A percentile compares a stretch with the other conserved stretches of the same genome.
phyloP scores from a whole-genome alignment of 1,140 invertebrate genomes.

The Hycleus phaleratus region DNA sequence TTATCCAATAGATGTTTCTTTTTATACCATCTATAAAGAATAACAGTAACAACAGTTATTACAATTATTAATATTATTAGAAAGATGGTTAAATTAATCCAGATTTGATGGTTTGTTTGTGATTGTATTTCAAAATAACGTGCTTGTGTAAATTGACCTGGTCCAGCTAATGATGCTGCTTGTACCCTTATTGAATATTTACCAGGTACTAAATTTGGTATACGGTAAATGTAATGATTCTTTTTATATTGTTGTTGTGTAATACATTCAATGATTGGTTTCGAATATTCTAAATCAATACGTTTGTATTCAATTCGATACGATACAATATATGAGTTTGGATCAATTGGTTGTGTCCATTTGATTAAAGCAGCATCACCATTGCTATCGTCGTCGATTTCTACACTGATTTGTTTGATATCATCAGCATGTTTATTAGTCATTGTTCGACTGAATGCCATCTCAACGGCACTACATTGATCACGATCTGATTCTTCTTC shows the following conservation, averaged over 20 bases:
- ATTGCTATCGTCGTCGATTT: conserved; percentile 31
- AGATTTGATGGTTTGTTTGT: background rate
- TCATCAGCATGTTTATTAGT: conserved; percentile 37
- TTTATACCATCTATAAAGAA: conserved; percentile 22
- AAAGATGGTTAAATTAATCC: conserved; percentile 31
- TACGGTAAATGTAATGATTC: conserved; percentile 14
- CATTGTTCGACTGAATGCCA: conserved; percentile 37
- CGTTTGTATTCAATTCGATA: conserved; percentile 52
- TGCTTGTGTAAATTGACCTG: conserved; percentile 16
- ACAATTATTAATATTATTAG: conserved; percentile 34
- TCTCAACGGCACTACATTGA: conserved; percentile 32
- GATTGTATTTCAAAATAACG: conserved; percentile 16
- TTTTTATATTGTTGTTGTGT: conserved; percentile 1
- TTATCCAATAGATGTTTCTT: conserved; percentile 23
- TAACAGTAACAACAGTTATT: conserved; percentile 24
- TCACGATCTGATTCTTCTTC: conserved; percentile 24
- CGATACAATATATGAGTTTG: conserved; percentile 56
- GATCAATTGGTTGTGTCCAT: conserved; percentile 52
- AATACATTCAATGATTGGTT: conserved; percentile 13
- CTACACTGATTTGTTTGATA: conserved; percentile 29
- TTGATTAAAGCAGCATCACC: conserved; percentile 40
- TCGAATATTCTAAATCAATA: conserved; percentile 27
- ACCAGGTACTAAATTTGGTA: conserved; percentile 49
- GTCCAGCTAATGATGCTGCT: conserved; percentile 54
- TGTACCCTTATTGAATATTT: conserved; percentile 54